Evolutionary conservation across 1,140 invertebrate species (phyloP).

Genomic region (Drosophila pandora): DNA sequence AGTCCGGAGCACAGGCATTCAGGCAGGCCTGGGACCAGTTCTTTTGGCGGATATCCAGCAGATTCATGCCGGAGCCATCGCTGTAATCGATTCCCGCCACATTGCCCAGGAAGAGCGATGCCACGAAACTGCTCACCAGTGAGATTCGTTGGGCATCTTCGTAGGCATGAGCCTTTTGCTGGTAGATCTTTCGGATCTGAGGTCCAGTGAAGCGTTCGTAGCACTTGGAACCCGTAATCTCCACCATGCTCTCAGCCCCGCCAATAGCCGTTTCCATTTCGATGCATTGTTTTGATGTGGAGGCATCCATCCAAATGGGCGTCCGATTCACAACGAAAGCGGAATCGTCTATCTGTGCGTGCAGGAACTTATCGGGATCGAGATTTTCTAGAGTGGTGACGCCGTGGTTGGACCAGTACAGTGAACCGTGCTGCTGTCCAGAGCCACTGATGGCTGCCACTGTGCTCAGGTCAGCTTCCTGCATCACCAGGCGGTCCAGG

Average conservation of each 20-base stretch:
- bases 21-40: slow-evolving; percentile 91
- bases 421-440: slow-evolving; percentile 98
- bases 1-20: slow-evolving; percentile 89
- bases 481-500: slow-evolving; percentile 92
- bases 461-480: slow-evolving; percentile 92
- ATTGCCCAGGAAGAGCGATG: slow-evolving; percentile 94
- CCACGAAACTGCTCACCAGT: slow-evolving; percentile 95
- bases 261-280: slow-evolving; percentile 92
- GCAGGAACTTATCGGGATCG: slow-evolving; percentile 90
- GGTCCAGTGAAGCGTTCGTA: slow-evolving; percentile 97
- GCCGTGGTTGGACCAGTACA: slow-evolving; percentile 95
- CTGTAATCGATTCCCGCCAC: slow-evolving; percentile 96
- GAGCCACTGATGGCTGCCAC: slow-evolving; percentile 94
- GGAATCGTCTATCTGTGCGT: slow-evolving; percentile 90
- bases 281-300: slow-evolving; percentile 92
- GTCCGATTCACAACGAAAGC: slow-evolving; percentile 92
- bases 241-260: slow-evolving; percentile 91
- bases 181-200: slow-evolving; percentile 95
- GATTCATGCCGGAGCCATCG: slow-evolving; percentile 98
- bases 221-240: slow-evolving; percentile 95
- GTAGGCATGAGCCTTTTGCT: slow-evolving; percentile 90
- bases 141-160: slow-evolving; percentile 95
- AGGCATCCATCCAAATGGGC: slow-evolving; percentile 99
- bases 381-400: slow-evolving; percentile 87
- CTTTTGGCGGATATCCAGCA: slow-evolving; percentile 93